These are phyloP conservation scores for Poliocrania exsul DNA, from an alignment of 2,797 vertebrate species.

Conservation along the genomic window DNA sequence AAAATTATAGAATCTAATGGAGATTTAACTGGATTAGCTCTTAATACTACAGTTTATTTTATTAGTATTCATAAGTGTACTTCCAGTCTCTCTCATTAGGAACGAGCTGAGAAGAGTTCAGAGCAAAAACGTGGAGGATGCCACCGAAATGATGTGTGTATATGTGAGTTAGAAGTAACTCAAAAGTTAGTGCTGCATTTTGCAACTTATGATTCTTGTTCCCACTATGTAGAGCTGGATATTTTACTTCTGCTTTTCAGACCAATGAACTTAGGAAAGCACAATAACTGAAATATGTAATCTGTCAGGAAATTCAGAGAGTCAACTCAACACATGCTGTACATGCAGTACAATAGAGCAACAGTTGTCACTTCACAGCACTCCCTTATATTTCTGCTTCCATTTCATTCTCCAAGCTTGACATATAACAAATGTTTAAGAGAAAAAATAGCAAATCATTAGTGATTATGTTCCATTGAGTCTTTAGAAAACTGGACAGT, in stretches of 20 bases:
- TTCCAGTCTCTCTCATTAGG: neutral
- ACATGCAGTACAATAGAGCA: neutral
- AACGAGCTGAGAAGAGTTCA: neutral
- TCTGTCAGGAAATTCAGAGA: neutral
- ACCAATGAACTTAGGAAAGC: neutral
- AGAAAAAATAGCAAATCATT: neutral
- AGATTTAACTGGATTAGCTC: slow-evolving; percentile 26
- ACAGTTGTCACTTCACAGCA: neutral
- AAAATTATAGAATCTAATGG: neutral
- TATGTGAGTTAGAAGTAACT: neutral
- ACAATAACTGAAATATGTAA: neutral
- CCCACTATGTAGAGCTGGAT: neutral
- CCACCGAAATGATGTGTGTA: neutral
- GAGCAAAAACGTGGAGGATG: neutral
- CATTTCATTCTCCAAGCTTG: neutral
- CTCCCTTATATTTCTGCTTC: neutral
- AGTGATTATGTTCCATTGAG: neutral
- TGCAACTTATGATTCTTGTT: neutral
- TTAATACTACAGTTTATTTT: slow-evolving; percentile 15
- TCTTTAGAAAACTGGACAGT: neutral
- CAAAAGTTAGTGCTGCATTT: neutral
- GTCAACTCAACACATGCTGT: neutral
- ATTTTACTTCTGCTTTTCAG: neutral
- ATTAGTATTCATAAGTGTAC: neutral
- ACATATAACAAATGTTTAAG: neutral